Base-by-base conservation (phyloP, 2,888 invertebrate genomes). In the Cataglyphis livida region DNA sequence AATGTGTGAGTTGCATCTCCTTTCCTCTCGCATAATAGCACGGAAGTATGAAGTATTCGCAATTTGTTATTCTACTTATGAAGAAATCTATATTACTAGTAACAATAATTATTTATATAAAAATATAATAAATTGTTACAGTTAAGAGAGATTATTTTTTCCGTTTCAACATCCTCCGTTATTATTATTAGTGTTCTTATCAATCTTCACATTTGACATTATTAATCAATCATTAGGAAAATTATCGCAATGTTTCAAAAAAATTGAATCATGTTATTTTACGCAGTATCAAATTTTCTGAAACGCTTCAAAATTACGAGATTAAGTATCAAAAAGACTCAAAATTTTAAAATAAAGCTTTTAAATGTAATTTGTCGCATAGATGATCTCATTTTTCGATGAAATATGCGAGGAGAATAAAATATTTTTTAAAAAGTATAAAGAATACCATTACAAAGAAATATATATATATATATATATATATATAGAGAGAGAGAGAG, bases 1-100 rank as follows among this genome's bases (percentile, higher is more conserved):
- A 78, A 75, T 51, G n/a, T n/a, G 71, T 59, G 82, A 86, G 73
- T 62, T 74, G 75, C 84, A 83, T 79, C 65, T 84, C 64, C 73
- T 75, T 32, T 73, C 62, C 68, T 64, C 41, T 32, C 65, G 28
- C 48, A 38, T 28, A 12, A n/a, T 28, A 59, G 28, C n/a, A 15
- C 48, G 10, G 10, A 38, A n/a, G 21, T 28, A 44, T 15, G 4
- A 25, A 61, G 35, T 25, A 21, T 9, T 59, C 44, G 18, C 9
- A 65, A 65, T 66, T 38, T 41, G n/a, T 76, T 12, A 25, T 61
- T 28, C 15, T 32, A 15, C 12, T 51, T 48, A 25, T 3, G 21
- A 38, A 25, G 44, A 7, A 18, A 32, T 28, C 21, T 9, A 18
- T 3, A 76, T 41, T 48, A 18, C 18, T 44, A 65, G 2, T 32